Percentiles rank a stretch among this genome's conserved stretches.
phyloP scores from a whole-genome alignment of 1,140 invertebrate genomes.

The Diprion similis region DNA sequence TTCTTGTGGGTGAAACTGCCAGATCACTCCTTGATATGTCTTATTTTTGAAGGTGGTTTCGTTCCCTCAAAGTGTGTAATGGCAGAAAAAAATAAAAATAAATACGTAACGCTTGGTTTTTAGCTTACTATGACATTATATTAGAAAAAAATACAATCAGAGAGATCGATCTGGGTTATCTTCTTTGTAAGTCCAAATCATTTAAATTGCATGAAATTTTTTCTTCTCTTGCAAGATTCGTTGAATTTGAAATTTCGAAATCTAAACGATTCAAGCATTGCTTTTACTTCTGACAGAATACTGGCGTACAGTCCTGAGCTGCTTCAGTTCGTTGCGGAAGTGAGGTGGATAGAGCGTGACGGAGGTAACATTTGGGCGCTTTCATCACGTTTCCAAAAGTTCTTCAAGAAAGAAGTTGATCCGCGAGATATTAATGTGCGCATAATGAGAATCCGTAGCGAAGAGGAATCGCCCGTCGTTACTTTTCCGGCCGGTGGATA shows the following conservation, averaged over 20 bases:
- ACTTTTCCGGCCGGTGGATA: not conserved
- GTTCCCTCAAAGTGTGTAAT: too few relatives aligned
- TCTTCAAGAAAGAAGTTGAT: slow-evolving; percentile 70
- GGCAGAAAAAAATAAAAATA: not conserved
- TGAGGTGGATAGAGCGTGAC: slow-evolving; percentile 70
- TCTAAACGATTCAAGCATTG: not conserved
- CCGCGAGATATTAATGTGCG: slow-evolving; percentile 68
- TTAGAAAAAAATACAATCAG: too few relatives aligned
- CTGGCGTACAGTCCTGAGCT: slow-evolving; percentile 72
- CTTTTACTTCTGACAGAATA: slow-evolving; percentile 59
- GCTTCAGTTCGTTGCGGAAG: slow-evolving; percentile 78
- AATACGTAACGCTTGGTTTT: not conserved
- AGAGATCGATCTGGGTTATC: not conserved
- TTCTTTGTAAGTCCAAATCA: not conserved
- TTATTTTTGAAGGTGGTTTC: too few relatives aligned
- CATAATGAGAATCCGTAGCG: slow-evolving; percentile 62
- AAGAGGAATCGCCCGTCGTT: slow-evolving; percentile 3
- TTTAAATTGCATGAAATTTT: not conserved
- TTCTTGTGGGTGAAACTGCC: not conserved
- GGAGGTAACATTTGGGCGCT: slow-evolving; percentile 73
- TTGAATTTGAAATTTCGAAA: too few relatives aligned
- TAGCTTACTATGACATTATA: too few relatives aligned
- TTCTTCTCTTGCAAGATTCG: not conserved
- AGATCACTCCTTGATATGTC: too few relatives aligned
- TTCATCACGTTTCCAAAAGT: slow-evolving; percentile 78